Percentiles rank a stretch among this genome's conserved stretches.
phyloP scores from a whole-genome alignment of 2,113 vertebrate species.

The Emydocephalus ijimae region DNA sequence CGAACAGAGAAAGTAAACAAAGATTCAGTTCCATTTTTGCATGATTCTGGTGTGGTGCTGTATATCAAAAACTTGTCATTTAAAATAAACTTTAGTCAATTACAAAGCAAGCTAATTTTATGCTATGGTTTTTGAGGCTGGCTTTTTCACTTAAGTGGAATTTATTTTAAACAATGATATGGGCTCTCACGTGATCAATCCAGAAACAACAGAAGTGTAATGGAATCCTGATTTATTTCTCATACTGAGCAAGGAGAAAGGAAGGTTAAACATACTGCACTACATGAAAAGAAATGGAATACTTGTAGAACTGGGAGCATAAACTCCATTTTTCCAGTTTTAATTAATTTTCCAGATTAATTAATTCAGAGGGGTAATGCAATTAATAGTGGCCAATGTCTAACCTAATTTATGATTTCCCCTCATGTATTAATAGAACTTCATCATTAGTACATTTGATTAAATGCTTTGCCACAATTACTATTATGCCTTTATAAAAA shows the following conservation, averaged over 20 bases:
- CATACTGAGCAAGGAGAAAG: background rate
- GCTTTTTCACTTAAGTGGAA: background rate
- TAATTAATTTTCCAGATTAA: background rate
- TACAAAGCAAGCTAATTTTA: background rate
- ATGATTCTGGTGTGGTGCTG: background rate
- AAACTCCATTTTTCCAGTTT: background rate
- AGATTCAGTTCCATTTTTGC: background rate
- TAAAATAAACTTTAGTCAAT: background rate
- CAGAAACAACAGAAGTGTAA: background rate
- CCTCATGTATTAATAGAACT: background rate
- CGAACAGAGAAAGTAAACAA: background rate
- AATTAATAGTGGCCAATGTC: background rate
- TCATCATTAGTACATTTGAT: background rate
- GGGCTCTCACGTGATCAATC: background rate
- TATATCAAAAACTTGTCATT: background rate
- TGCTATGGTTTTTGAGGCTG: background rate
- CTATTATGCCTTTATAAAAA: constrained; percentile 1
- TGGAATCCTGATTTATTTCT: background rate
- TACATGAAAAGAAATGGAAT: background rate
- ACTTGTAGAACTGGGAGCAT: background rate
- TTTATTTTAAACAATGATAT: background rate
- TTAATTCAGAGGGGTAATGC: background rate
- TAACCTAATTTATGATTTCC: background rate
- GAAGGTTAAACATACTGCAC: background rate
- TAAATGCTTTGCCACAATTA: constrained; percentile 12